A percentile compares a stretch with the other conserved stretches of the same genome.
Evolutionary conservation across 2,888 invertebrate species (phyloP).

Genomic region (Aricia artaxerxes): DNA sequence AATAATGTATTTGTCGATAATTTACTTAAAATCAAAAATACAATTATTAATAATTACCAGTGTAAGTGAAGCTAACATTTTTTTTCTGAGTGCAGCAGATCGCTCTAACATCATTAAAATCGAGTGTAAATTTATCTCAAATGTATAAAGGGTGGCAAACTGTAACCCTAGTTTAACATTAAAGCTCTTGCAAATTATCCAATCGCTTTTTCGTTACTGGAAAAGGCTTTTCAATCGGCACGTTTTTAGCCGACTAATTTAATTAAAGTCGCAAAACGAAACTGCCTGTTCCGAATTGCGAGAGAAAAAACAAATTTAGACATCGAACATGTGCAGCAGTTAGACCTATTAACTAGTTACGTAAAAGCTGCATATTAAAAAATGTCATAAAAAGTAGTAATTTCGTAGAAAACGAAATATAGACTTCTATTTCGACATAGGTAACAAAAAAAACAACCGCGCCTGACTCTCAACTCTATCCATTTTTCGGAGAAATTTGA

Average conservation of each 20-base stretch:
- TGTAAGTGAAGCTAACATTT: too few relatives aligned
- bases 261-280: constrained; percentile 28
- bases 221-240: constrained; percentile 14
- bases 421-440: too few relatives aligned
- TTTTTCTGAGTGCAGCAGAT: too few relatives aligned
- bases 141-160: background rate
- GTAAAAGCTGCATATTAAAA: background rate
- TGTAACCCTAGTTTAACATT: constrained; percentile 6
- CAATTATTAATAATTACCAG: too few relatives aligned
- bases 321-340: constrained; percentile 6
- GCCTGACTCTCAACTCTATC: too few relatives aligned
- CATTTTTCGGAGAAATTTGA: too few relatives aligned
- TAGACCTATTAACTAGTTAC: constrained; percentile 9
- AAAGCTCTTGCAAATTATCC: background rate
- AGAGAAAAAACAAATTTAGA: constrained; percentile 23
- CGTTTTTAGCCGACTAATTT: constrained; percentile 18
- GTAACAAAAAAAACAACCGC: too few relatives aligned
- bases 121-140: background rate
- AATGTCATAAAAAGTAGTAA: background rate
- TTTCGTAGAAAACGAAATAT: too few relatives aligned
- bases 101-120: background rate
- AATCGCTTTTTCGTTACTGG: background rate
- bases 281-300: background rate
- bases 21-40: too few relatives aligned
- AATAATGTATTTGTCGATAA: too few relatives aligned